Conservation (phyloP, 1,140 invertebrate species). For the Zaprionus taronus region DNA sequence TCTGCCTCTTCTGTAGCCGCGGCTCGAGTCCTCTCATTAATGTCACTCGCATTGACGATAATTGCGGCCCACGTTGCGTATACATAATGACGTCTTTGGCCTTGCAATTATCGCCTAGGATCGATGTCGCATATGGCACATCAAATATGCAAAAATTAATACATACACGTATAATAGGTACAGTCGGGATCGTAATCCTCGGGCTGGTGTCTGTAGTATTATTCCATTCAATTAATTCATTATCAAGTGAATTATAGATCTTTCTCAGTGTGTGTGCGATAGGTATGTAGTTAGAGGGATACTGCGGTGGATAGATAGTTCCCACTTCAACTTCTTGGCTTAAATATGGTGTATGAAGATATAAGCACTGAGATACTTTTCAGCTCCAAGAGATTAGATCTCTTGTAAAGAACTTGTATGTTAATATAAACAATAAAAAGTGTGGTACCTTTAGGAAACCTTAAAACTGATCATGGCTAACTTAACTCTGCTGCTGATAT, state of each 20-base stretch:
- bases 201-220: neutral
- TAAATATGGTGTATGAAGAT: too few species aligned
- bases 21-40: slow-evolving; percentile 34
- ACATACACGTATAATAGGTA: neutral
- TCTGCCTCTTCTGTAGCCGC: neutral
- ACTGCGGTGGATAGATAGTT: too few species aligned
- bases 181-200: neutral
- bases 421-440: too few species aligned
- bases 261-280: too few species aligned
- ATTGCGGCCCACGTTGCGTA: slow-evolving; percentile 57
- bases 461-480: too few species aligned
- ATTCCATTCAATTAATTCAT: neutral
- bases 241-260: neutral
- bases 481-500: too few species aligned
- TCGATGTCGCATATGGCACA: slow-evolving; percentile 5
- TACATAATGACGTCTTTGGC: slow-evolving; percentile 47
- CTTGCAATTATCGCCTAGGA: neutral
- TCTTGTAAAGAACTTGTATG: too few species aligned
- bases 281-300: neutral
- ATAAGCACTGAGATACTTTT: too few species aligned
- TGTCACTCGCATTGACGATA: slow-evolving; percentile 49
- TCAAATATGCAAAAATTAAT: neutral
- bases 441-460: too few species aligned
- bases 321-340: too few species aligned
- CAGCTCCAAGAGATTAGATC: too few species aligned